These are phyloP conservation scores for Cyprinella venusta DNA, from an alignment of 2,797 vertebrate species.

Conservation along the genomic window DNA sequence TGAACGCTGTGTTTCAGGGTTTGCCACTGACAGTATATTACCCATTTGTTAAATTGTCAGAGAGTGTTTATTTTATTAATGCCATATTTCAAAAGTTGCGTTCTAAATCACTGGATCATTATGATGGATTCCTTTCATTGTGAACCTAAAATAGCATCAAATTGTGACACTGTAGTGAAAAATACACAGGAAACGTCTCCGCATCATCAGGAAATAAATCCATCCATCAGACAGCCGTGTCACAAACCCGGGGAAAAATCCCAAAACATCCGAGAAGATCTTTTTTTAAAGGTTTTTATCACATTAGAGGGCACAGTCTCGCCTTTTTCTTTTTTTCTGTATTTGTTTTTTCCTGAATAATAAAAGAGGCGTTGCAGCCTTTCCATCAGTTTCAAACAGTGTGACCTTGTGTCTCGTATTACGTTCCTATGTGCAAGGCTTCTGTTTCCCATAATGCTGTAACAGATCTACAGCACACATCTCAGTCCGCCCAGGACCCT, in stretches of 20 bases:
- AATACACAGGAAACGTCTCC: not conserved
- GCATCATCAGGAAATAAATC: constrained; percentile 7
- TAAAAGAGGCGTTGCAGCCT: not conserved
- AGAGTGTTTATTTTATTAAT: constrained; percentile 38
- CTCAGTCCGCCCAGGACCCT: constrained; percentile 53
- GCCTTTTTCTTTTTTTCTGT: not conserved
- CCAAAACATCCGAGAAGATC: not conserved
- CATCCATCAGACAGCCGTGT: not conserved
- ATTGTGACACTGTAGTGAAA: not conserved
- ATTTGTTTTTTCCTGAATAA: not conserved
- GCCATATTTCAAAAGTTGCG: not conserved
- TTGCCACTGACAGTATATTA: constrained; percentile 1
- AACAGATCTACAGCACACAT: constrained; percentile 58
- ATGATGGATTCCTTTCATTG: constrained; percentile 15
- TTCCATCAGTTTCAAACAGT: constrained; percentile 1
- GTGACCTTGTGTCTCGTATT: constrained; percentile 66
- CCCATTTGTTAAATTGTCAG: constrained; percentile 22
- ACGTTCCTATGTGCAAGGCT: constrained; percentile 51
- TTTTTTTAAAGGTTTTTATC: not conserved
- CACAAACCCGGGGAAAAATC: not conserved
- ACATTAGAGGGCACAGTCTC: not conserved
- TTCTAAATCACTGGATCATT: constrained; percentile 27
- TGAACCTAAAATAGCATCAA: constrained; percentile 23
- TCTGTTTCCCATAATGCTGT: constrained; percentile 67
- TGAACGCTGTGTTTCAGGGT: not conserved